These are phyloP conservation scores for Cryptocephalus primarius DNA, from an alignment of 2,888 invertebrate genomes.

Conservation along the genomic window DNA sequence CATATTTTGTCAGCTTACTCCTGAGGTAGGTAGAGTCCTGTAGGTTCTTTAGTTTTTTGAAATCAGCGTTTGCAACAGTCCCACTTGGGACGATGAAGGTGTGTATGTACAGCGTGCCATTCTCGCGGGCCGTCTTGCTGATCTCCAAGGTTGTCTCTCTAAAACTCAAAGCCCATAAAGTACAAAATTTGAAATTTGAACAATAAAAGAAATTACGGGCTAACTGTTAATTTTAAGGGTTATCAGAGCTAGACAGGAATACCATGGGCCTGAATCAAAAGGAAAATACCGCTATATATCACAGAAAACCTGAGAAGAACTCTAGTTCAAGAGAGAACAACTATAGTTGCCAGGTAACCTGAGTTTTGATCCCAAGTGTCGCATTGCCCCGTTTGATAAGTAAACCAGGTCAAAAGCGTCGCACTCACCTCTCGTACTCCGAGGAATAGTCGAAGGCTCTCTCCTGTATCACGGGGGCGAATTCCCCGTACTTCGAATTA, in stretches of 20 bases:
- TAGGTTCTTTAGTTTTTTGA: constrained; percentile 43
- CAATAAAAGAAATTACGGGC: no score
- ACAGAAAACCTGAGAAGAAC: no score
- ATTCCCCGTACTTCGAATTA: constrained; percentile 44
- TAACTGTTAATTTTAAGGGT: no score
- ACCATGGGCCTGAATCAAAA: no score
- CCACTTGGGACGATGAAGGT: constrained; percentile 54
- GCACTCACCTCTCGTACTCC: constrained; percentile 42
- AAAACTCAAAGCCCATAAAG: constrained; percentile 15
- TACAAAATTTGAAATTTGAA: background rate
- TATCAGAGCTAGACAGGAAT: no score
- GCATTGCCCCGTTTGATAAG: no score
- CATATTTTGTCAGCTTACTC: constrained; percentile 60
- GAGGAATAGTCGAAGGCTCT: constrained; percentile 56
- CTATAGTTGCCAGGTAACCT: no score
- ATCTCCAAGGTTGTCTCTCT: constrained; percentile 60
- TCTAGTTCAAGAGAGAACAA: no score
- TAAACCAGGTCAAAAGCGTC: no score
- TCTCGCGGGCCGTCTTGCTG: constrained; percentile 63
- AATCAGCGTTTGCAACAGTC: constrained; percentile 23
- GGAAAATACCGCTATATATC: no score
- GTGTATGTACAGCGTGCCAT: constrained; percentile 77
- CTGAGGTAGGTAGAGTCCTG: constrained; percentile 52
- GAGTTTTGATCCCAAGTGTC: no score
- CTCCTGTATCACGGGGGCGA: constrained; percentile 48